Percentiles rank a stretch among this genome's conserved stretches.
phyloP scores from a whole-genome alignment of 1,140 invertebrate species.

The Homalodisca vitripennis region DNA sequence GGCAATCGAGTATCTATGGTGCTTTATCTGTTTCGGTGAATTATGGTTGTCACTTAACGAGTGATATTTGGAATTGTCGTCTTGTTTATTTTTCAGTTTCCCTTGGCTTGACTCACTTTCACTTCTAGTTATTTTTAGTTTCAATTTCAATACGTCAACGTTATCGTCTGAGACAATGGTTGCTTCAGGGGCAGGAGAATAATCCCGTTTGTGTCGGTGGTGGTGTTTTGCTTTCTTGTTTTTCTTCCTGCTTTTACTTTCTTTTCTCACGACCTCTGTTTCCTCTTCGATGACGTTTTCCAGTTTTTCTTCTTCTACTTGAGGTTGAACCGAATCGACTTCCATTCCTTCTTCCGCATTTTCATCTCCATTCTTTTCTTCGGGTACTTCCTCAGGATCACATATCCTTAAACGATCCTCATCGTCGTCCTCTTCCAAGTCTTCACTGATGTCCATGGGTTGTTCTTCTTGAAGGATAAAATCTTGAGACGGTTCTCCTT shows the following conservation, averaged over 20 bases:
- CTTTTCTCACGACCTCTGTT: conserved; percentile 32
- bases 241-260: conserved; percentile 35
- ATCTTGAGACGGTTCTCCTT: conserved; percentile 26
- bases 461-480: conserved; percentile 23
- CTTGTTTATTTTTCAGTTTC: conserved; percentile 26
- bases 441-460: conserved; percentile 28
- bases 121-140: conserved; percentile 41
- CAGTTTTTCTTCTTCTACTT: conserved; percentile 27
- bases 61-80: conserved; percentile 28
- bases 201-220: conserved; percentile 36
- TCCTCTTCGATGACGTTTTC: conserved; percentile 27
- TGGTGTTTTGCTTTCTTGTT: conserved; percentile 43
- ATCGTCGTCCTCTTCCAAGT: conserved; percentile 37
- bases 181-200: conserved; percentile 38
- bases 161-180: conserved; percentile 40
- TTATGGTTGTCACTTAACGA: not conserved
- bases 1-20: conserved; percentile 1
- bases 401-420: conserved; percentile 29
- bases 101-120: not conserved
- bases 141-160: conserved; percentile 43
- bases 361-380: conserved; percentile 27
- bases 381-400: conserved; percentile 31
- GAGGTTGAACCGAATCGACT: conserved; percentile 30
- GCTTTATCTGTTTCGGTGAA: conserved; percentile 18
- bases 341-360: conserved; percentile 36